Percentiles rank a stretch among this genome's conserved stretches.
Evolutionary conservation across 2,113 vertebrate genomes (phyloP).

Genomic region (Theristicus caerulescens): DNA sequence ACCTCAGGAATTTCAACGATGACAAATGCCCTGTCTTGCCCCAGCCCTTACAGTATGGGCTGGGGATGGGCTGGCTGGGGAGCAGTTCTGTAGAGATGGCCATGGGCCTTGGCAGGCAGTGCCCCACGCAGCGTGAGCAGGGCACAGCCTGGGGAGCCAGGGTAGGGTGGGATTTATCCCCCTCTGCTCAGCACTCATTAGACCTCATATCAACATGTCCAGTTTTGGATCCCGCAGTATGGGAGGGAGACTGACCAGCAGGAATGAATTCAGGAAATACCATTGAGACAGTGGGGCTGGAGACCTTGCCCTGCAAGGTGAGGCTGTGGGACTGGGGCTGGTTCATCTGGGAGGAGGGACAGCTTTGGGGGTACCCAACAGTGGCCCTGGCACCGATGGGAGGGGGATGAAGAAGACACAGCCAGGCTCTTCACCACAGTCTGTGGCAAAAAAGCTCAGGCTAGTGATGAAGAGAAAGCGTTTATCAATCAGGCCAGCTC

Average conservation of each 20-base stretch:
- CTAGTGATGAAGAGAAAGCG: neutral
- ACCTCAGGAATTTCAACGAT: neutral
- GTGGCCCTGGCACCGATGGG: rapidly evolving
- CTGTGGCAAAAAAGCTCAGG: neutral
- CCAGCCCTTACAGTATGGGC: neutral
- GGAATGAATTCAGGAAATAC: neutral
- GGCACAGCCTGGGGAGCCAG: neutral
- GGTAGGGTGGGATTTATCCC: neutral
- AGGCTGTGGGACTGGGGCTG: neutral
- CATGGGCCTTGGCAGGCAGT: neutral
- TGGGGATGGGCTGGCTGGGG: neutral
- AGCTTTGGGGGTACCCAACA: neutral
- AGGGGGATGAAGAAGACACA: neutral
- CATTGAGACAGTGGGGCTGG: neutral
- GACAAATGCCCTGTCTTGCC: neutral
- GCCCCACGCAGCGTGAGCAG: neutral
- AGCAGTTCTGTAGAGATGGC: neutral
- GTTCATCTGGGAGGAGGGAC: neutral
- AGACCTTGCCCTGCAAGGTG: neutral
- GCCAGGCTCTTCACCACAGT: neutral
- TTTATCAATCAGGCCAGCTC: neutral
- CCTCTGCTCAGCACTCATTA: neutral
- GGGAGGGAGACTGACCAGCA: neutral
- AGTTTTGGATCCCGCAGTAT: neutral
- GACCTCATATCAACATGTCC: neutral